Base-by-base conservation (phyloP, 2,888 invertebrate genomes). In the Dendrolimus houi region DNA sequence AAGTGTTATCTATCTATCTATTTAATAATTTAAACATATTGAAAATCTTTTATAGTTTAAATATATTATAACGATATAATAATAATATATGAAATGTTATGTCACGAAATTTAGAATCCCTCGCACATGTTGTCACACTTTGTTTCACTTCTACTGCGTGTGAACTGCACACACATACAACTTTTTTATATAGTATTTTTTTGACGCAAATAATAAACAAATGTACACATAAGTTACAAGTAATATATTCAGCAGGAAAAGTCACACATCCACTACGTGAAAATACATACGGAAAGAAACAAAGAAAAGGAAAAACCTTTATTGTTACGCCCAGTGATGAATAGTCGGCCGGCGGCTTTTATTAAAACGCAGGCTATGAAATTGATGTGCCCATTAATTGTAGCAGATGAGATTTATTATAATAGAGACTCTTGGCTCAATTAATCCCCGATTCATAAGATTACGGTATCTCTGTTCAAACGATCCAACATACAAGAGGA, bases 331-430 rank as follows among this genome's bases (percentile, higher is more conserved):
- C 40, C 60, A 64, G 69, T 70, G 69, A 78, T 75, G 71, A 77
- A 75, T 75, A 66, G 68, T 62, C 69, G 55, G 58, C 57, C 47
- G 61, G 60, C 59, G 64, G 64, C 57, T 64, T 65, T 66, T 66
- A 67, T 71, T 74, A 76, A 74, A 75, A 75, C 67, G 62, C 59
- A 59, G 47, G 65, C 70, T 68, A 69, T 69, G 70, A 72, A 74
- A 75, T 74, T 73, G 74, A 75, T 75, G 74, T 65, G 59, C 64
- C 66, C 68, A 75, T 74, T 75, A 70, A 70, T 72, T 68, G 64
- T 59, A 58, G 60, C 61, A 58, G 40, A 55, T 59, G 55, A 72
- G 72, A 74, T 75, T 73, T 74, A 75, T 72, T 63, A 64, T 66
- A 65, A 70, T 64, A 68, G 67, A 67, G 67, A 67, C 62, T 67